Base-by-base conservation (phyloP, 2,113 vertebrate species). In the Malurus melanocephalus region DNA sequence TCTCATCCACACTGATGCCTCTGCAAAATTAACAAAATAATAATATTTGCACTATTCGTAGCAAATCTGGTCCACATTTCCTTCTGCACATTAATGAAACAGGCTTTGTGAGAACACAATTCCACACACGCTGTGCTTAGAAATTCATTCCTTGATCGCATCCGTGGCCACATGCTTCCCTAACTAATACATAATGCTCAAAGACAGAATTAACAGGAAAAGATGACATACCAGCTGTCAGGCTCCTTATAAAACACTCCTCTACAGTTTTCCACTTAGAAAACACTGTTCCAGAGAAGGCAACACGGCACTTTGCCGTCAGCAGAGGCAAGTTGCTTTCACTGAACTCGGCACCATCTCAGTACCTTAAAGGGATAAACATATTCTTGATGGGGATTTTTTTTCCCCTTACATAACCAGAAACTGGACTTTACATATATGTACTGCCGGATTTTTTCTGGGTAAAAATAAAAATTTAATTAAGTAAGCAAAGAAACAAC, bases 151-250 rank as follows among this genome's bases (percentile, higher is more conserved):
- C 73, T 71, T 93, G 61, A 91, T 92, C 87, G 88, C 77, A 43
- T 48, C 72, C 17, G 6, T 1, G 28, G 73, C 87, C 73, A 66
- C 74, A 72, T 30, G 14, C 61, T 77, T 94, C 74, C 49, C 52
- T 82, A 88, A 79, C 80, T 62, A 89, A 88, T 42, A 78, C 8
- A 53, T 35, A 73, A 71, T 15, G 56, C 32, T 78, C 87, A 80
- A 88, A 94, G 42, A 53, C 53, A 38, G 38, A 91, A 92, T 82
- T 80, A 87, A 73, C 43, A 84, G 61, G 43, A 85, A 88, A 84
- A 82, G 26, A 92, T 60, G 24, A 56, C 35, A 32, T 82, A 67
- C 57, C 89, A 95, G 93, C 83, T 94, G 89, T 90, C 83, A 77
- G 0, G 0, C 48, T 72, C 59, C 87, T 78, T 78, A 60, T 17